Percentiles rank a stretch among this genome's conserved stretches.
These are phyloP conservation scores for Halichoeres trimaculatus DNA, from an alignment of 2,113 vertebrate species.

Conservation along the genomic window DNA sequence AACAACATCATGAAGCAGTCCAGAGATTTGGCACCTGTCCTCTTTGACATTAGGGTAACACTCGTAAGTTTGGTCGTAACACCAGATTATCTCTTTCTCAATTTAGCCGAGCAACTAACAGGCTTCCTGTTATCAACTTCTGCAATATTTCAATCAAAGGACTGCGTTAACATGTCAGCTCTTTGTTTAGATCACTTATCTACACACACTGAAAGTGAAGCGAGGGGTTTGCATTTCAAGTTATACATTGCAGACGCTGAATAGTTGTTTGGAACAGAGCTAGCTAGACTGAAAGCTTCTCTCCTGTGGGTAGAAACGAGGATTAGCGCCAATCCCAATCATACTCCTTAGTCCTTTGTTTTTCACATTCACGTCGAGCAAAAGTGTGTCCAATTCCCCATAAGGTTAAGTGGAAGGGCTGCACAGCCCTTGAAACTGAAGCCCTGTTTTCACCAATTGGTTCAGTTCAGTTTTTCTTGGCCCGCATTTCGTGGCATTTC, in stretches of 20 bases:
- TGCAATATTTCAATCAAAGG: constrained; percentile 21
- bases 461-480: too few relatives aligned
- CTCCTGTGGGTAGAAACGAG: too few relatives aligned
- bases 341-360: too few relatives aligned
- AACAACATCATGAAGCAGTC: constrained; percentile 63
- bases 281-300: background rate
- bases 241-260: background rate
- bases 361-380: too few relatives aligned
- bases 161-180: constrained; percentile 32
- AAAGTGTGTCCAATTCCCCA: too few relatives aligned
- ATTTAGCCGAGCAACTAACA: constrained; percentile 57
- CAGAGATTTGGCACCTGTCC: constrained; percentile 71
- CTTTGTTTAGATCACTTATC: constrained; percentile 8
- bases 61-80: constrained; percentile 37
- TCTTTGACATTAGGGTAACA: constrained; percentile 37
- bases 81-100: constrained; percentile 54
- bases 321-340: too few relatives aligned
- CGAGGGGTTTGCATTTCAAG: constrained; percentile 18
- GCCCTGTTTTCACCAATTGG: too few relatives aligned
- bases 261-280: background rate
- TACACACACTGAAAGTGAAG: background rate
- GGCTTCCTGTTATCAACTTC: constrained; percentile 30
- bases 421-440: too few relatives aligned
- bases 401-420: too few relatives aligned
- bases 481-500: too few relatives aligned